A percentile compares a stretch with the other conserved stretches of the same genome.
Conservation (phyloP, 2,113 vertebrate species). For the Lanius ludovicianus region DNA sequence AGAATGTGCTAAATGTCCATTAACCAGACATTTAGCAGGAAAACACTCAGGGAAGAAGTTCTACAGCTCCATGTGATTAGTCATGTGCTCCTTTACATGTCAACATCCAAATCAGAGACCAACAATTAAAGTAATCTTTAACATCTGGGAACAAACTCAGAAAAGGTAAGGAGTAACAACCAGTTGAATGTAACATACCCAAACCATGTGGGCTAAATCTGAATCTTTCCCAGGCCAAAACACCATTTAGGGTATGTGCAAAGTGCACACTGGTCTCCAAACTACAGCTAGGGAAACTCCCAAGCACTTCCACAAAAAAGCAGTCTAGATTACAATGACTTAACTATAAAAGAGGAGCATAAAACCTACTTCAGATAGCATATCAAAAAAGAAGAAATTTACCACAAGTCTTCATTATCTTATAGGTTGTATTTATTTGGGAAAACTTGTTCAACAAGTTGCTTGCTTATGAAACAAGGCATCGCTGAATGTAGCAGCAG, state of each 20-base stretch:
- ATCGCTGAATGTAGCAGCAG: neutral
- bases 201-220: neutral
- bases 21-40: neutral
- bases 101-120: neutral
- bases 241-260: neutral
- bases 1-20: neutral
- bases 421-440: neutral
- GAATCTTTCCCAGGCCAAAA: neutral
- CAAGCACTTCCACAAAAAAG: neutral
- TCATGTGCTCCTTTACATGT: neutral
- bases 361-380: neutral
- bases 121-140: neutral
- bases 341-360: neutral
- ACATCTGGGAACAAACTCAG: neutral
- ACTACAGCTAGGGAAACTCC: neutral
- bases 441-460: neutral
- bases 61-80: neutral
- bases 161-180: neutral
- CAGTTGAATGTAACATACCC: neutral
- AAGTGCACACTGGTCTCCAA: neutral
- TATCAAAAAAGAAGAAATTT: neutral
- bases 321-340: neutral
- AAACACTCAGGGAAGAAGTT: neutral
- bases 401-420: neutral
- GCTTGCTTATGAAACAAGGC: neutral